Conservation (phyloP, 2,797 vertebrate genomes). For the Macropus fuliginosus region DNA sequence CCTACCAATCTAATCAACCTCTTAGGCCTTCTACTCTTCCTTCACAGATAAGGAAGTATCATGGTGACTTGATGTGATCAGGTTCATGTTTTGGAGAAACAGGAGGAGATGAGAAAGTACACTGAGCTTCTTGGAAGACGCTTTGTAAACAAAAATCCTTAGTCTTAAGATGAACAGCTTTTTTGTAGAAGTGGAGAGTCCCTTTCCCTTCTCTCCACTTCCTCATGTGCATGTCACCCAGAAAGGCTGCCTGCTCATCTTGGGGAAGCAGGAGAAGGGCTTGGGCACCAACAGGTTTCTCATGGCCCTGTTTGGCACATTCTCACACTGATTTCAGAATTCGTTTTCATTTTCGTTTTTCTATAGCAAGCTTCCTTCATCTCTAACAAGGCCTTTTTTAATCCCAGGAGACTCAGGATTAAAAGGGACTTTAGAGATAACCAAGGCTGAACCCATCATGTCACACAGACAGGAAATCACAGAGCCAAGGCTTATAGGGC, state of each 20-base stretch:
- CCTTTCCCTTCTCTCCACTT: background rate
- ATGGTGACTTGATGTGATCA: background rate
- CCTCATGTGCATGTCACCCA: background rate
- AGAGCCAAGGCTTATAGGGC: background rate
- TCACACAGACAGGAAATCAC: background rate
- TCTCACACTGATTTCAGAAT: rapidly evolving
- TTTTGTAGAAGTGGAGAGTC: background rate
- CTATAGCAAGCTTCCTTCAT: background rate
- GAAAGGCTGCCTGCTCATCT: background rate
- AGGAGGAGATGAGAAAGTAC: background rate
- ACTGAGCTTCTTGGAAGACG: background rate
- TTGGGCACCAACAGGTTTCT: too few relatives aligned
- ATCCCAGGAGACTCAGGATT: background rate
- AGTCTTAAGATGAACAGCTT: background rate
- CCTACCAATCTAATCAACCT: background rate
- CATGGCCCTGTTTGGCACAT: background rate
- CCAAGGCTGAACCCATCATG: background rate
- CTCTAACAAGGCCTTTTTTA: background rate
- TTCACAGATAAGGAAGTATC: background rate
- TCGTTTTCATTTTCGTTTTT: rapidly evolving
- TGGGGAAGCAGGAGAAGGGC: background rate
- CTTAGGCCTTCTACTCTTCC: background rate
- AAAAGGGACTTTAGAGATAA: background rate
- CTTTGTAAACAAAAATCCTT: rapidly evolving
- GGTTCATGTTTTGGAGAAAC: background rate